Conservation (phyloP, 2,797 vertebrate genomes). For the Sciaenops ocellatus region DNA sequence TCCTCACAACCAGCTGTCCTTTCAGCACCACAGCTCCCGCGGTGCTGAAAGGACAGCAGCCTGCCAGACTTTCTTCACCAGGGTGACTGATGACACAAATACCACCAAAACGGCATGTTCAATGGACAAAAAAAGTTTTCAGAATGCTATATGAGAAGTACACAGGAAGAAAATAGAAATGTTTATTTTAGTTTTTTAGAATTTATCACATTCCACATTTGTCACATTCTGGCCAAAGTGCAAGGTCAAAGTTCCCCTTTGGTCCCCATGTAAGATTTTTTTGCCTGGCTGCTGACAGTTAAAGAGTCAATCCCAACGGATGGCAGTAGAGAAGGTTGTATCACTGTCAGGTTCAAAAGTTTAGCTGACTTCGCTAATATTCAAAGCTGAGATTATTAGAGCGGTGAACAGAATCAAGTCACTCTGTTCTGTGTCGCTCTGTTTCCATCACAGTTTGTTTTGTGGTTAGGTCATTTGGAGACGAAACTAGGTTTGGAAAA, state of each 20-base stretch:
- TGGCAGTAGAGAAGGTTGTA: not conserved
- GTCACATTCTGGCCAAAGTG: not conserved
- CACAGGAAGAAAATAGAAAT: not conserved
- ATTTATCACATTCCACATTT: not conserved
- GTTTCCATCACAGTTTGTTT: not conserved
- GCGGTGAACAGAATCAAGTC: not conserved
- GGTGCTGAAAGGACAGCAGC: constrained; percentile 48
- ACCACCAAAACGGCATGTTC: constrained; percentile 13
- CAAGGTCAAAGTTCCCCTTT: not conserved
- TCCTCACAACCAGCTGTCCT: constrained; percentile 57
- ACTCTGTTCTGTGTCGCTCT: not conserved
- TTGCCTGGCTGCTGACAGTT: not conserved
- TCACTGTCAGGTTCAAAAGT: not conserved
- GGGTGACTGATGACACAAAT: constrained; percentile 25
- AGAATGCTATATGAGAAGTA: not conserved
- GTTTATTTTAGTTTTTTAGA: not conserved
- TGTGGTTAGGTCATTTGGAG: not conserved
- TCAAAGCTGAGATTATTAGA: not conserved
- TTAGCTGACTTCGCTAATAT: not conserved
- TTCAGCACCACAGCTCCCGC: constrained; percentile 39
- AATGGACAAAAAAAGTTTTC: constrained; percentile 7
- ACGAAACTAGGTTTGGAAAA: no score
- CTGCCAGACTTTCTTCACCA: constrained; percentile 13
- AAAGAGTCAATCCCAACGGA: not conserved
- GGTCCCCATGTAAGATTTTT: not conserved